Base-by-base conservation (phyloP, 1,140 invertebrate species). In the Meloidogyne exigua region DNA sequence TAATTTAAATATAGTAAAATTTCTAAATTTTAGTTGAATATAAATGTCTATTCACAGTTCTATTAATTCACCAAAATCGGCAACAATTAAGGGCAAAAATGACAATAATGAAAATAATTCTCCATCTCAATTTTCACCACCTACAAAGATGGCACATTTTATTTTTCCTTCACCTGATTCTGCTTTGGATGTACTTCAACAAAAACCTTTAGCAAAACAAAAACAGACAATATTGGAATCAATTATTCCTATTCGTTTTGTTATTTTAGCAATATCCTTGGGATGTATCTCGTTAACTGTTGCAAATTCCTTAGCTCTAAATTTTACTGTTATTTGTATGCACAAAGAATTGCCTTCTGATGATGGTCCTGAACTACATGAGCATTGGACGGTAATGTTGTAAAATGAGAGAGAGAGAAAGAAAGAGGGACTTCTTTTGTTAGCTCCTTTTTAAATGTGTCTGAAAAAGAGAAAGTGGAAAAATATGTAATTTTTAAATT, bases 261-360 rank as follows among this genome's bases (percentile, higher is more conserved):
- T 72, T 21, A 23, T 72, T 32, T 32, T 72, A 10, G 23, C 44
- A 32, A 25, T 72, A 28, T 32, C 44, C 11, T 9, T 39, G 9
- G 15, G 26, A 21, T 72, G 70, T 39, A n/a, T 72, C 10, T 32
- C 70, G n/a, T 64, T 39, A 10, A 26, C 25, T 23, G 36, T 72
- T 32, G 28, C 26, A 26, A 64, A 72, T 39, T 49, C 70, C 18
- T 57, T 72, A 32, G 70, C 70, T 10, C 44, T 72, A 10, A 49
- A 72, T 28, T 72, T 72, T 39, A 72, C 70, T 23, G 70, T 72
- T 28, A 72, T 72, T 72, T 72, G 70, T 26, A 72, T 72, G 70
- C 28, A 32, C 70, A 42, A 49, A 72, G 70, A 57, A 57, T 26
- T 44, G 5, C 26, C 36, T 64, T 36, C 69, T 49, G 44, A 49